Base-by-base conservation (phyloP, 2,113 vertebrate genomes). In the Acanthisitta chloris region DNA sequence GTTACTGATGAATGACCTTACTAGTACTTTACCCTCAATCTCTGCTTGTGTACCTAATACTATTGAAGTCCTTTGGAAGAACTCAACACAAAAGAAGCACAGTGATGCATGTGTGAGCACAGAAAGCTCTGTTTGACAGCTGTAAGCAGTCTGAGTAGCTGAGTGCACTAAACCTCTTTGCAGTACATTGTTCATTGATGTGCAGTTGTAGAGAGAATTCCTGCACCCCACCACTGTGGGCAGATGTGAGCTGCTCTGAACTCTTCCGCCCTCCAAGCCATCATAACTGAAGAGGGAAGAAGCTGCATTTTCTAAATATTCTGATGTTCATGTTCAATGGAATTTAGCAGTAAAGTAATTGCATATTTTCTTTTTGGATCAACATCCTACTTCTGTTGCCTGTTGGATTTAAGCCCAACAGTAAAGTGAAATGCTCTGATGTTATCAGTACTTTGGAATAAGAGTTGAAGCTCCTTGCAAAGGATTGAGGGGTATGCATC, bases 201-300 rank as follows among this genome's bases (percentile, higher is more conserved):
- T 0, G 0, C 9, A 14, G 17, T 10, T 81, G 26, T 38, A 55
- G 49, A 29, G 59, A 25, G 1, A 36, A 10, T 78, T 71, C 14
- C 46, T 6, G 1, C 2, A 7, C 14, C 26, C 28, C 8, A 31
- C 17, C 6, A 18, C 26, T 28, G 15, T 69, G n/a, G 23, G 36
- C 14, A 64, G 34, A 20, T 70, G 36, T 0, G 4, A 43, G 24
- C n/a, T 70, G 26, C 66, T 61, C 25, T 73, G 29, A 67, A 33
- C 31, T 66, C 3, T 36, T 57, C 4, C 77, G n/a, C 12, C 10
- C 12, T 52, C 42, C 10, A 33, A 46, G 29, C 49, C 17, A 19
- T 28, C 4, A 2, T 61, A 77, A 29, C 7, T 34, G 45, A 10
- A 34, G 21, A 34, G 74, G 14, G 8, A 57, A n/a, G 33, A 66